A percentile compares a stretch with the other conserved stretches of the same genome.
Evolutionary conservation across 2,797 vertebrate genomes (phyloP).

Genomic region (Natrix natrix): DNA sequence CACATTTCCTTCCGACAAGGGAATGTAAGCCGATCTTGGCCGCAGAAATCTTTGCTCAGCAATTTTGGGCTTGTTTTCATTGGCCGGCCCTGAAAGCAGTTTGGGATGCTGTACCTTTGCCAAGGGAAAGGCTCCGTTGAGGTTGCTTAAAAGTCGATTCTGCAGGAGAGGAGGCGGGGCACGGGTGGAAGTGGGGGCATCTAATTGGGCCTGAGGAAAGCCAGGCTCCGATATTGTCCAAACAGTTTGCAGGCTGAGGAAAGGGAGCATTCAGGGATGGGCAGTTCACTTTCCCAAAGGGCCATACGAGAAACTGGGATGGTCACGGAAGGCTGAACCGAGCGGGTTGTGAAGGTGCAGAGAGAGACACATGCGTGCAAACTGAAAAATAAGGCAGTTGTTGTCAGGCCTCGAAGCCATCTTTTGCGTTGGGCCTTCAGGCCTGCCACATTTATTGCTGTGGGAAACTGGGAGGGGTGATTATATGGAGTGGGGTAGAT

Average conservation of each 20-base stretch:
- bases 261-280: background rate
- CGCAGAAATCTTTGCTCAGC: conserved; percentile 70
- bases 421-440: no score
- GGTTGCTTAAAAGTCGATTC: conserved; percentile 39
- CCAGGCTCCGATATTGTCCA: background rate
- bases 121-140: conserved; percentile 67
- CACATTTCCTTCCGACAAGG: conserved; percentile 64
- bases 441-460: no score
- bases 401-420: no score
- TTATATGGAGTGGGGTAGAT: no score
- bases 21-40: conserved; percentile 72
- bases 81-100: conserved; percentile 74
- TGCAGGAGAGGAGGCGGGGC: conserved; percentile 40
- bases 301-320: background rate
- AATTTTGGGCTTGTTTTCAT: conserved; percentile 76
- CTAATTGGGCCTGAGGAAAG: background rate
- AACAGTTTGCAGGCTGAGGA: background rate
- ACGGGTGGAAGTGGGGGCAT: background rate
- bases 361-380: background rate
- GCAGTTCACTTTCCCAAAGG: background rate
- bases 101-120: conserved; percentile 72
- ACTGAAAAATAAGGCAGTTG: background rate
- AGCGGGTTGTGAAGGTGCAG: background rate
- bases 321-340: background rate
- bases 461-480: no score